Conservation (phyloP, 2,888 invertebrate genomes). For the Cheilosia urbana region DNA sequence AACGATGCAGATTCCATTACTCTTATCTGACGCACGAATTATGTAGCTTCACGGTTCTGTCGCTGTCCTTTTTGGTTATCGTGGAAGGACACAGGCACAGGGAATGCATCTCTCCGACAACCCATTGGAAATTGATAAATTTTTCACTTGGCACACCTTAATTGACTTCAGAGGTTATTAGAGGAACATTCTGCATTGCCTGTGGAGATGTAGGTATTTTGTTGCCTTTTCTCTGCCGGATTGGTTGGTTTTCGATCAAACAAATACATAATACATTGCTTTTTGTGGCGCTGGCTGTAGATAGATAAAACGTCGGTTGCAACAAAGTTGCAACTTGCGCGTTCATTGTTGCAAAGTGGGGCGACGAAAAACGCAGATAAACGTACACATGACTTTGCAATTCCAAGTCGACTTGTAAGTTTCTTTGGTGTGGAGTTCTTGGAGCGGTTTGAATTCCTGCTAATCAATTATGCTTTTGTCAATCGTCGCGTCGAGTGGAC, state of each 20-base stretch:
- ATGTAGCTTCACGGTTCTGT: not conserved
- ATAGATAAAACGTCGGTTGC: not conserved
- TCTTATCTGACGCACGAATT: slow-evolving; percentile 25
- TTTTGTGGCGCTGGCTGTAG: not conserved
- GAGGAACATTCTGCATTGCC: not conserved
- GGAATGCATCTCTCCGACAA: not conserved
- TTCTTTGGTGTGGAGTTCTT: not conserved
- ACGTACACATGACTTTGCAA: not conserved
- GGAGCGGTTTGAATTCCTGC: not conserved
- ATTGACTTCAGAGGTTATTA: slow-evolving; percentile 19
- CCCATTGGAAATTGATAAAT: slow-evolving; percentile 1
- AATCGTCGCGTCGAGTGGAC: not conserved
- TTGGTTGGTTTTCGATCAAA: not conserved
- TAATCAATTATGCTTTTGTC: not conserved
- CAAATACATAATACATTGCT: not conserved
- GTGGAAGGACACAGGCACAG: not conserved
- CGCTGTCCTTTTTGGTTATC: slow-evolving; percentile 11
- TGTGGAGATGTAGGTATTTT: too few species aligned
- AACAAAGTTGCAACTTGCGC: slow-evolving; percentile 2
- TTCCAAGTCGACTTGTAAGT: not conserved
- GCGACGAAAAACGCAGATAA: not conserved
- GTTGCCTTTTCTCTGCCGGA: not conserved
- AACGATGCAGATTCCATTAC: slow-evolving; percentile 14
- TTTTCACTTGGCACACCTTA: slow-evolving; percentile 16
- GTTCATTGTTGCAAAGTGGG: not conserved